Conservation (phyloP, 2,113 vertebrate genomes). For the Misgurnus mizolepis region DNA sequence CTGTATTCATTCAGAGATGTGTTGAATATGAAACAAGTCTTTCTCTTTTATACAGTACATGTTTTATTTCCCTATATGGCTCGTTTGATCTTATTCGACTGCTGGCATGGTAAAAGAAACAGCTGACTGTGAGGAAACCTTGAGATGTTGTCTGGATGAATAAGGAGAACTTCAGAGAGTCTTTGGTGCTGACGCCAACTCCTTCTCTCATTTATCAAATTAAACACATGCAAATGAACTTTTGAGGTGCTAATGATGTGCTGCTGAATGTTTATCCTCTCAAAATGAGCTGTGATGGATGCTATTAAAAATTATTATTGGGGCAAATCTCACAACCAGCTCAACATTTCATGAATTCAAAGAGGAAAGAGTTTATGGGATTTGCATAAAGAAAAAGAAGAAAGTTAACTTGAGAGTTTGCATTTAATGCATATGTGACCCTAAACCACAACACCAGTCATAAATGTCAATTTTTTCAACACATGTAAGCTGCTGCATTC, state of each 20-base stretch:
- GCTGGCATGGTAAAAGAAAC: background rate
- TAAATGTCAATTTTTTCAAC: too few relatives aligned
- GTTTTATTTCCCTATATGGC: background rate
- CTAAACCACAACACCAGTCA: too few relatives aligned
- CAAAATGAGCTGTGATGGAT: background rate
- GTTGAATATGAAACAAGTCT: background rate
- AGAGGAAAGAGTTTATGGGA: background rate
- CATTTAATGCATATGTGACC: background rate
- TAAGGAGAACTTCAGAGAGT: background rate
- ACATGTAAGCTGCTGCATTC: too few relatives aligned
- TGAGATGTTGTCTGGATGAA: background rate
- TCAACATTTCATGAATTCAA: background rate
- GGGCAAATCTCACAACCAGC: too few relatives aligned
- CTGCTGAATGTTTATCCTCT: background rate
- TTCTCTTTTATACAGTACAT: background rate
- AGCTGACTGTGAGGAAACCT: constrained; percentile 5
- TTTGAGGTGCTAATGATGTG: constrained; percentile 15
- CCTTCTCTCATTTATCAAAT: background rate
- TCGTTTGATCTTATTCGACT: background rate
- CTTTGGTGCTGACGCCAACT: background rate
- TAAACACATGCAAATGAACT: constrained; percentile 27
- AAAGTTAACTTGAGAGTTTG: background rate
- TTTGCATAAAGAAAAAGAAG: background rate
- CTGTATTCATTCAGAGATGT: background rate
- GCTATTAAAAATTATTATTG: background rate